Conservation (phyloP, 2,888 invertebrate genomes). For the Ferdinandea cuprea region DNA sequence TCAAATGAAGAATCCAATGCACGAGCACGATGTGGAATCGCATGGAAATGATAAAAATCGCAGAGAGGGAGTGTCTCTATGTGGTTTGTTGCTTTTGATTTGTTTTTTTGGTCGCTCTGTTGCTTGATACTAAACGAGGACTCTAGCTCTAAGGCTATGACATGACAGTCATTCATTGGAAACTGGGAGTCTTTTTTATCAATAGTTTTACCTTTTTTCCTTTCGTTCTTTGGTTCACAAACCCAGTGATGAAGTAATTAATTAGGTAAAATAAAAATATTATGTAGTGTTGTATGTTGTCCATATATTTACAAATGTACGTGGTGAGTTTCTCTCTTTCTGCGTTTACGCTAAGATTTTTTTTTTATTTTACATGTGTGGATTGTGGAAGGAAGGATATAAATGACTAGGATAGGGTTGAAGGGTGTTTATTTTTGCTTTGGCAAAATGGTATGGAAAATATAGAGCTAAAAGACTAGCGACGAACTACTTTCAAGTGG, state of each 20-base stretch:
- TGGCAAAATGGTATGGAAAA: slow-evolving; percentile 7
- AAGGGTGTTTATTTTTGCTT: slow-evolving; percentile 4
- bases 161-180: slow-evolving; percentile 55
- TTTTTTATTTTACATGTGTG: slow-evolving; percentile 19
- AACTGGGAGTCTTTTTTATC: slow-evolving; percentile 11
- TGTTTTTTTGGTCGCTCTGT: slow-evolving; percentile 28
- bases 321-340: slow-evolving; percentile 51
- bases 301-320: too few species aligned
- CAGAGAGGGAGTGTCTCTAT: slow-evolving; percentile 67
- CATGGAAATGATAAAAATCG: slow-evolving; percentile 27
- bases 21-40: slow-evolving; percentile 19
- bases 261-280: slow-evolving; percentile 16
- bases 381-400: neutral
- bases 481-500: neutral
- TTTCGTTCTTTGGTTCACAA: slow-evolving; percentile 13
- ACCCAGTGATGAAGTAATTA: slow-evolving; percentile 65
- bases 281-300: too few species aligned
- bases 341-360: slow-evolving; percentile 5
- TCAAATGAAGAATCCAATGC: slow-evolving; percentile 38
- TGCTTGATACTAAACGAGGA: slow-evolving; percentile 15
- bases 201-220: neutral
- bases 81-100: slow-evolving; percentile 33
- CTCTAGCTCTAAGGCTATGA: neutral
- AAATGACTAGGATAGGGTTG: neutral
- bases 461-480: neutral